Evolutionary conservation across 2,113 vertebrate genomes (phyloP).

Genomic region (Protobothrops flavoviridis): DNA sequence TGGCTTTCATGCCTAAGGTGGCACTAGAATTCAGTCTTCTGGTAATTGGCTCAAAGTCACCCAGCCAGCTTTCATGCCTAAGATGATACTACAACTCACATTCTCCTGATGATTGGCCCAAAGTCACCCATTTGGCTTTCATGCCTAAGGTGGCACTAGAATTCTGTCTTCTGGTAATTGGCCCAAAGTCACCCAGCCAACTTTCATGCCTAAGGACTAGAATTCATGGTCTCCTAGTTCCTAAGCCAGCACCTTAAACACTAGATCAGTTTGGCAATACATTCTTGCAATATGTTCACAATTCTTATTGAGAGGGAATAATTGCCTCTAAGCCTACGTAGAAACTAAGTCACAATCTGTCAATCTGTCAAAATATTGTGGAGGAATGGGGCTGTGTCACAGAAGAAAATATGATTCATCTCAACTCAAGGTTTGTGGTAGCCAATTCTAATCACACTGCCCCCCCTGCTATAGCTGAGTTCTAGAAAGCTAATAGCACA

Average conservation of each 20-base stretch:
- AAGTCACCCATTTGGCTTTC: not conserved
- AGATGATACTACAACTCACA: no score
- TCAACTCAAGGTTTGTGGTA: not conserved
- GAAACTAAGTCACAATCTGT: not conserved
- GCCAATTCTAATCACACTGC: not conserved
- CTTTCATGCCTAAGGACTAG: no score
- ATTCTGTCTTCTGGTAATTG: no score
- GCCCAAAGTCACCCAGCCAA: no score
- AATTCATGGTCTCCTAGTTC: not conserved
- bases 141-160: not conserved
- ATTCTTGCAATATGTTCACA: not conserved
- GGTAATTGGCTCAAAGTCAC: no score
- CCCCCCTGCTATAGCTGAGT: not conserved
- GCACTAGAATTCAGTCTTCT: no score
- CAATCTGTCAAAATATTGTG: no score
- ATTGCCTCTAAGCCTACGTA: not conserved
- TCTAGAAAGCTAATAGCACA: not conserved
- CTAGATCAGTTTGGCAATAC: not conserved
- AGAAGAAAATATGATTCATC: not conserved
- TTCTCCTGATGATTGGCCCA: not conserved
- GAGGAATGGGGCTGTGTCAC: not conserved
- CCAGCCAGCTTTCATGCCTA: no score
- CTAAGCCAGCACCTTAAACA: not conserved
- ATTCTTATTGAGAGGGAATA: not conserved
- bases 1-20: no score